phyloP scores from a whole-genome alignment of 2,113 vertebrate species.

The Hucho hucho region DNA sequence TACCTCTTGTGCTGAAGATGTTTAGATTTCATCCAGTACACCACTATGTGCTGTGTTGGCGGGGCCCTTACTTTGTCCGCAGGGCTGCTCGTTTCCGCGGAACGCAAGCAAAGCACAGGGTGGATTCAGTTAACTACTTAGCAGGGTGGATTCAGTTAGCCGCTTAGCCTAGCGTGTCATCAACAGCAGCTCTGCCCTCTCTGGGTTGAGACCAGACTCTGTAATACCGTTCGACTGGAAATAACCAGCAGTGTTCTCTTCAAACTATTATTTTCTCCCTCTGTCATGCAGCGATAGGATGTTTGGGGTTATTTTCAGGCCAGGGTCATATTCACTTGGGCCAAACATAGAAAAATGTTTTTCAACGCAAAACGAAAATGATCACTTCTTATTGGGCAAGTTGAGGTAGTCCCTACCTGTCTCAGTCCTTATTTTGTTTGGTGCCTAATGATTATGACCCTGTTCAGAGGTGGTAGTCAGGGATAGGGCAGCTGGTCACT shows the following conservation, averaged over 20 bases:
- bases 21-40: constrained; percentile 22
- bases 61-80: constrained; percentile 35
- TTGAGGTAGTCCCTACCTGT: too few species aligned
- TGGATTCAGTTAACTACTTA: constrained; percentile 35
- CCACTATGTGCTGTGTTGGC: constrained; percentile 2
- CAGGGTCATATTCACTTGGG: too few species aligned
- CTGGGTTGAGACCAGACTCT: constrained; percentile 11
- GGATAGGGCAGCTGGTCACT: constrained; percentile 36
- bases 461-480: constrained; percentile 20
- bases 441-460: background rate
- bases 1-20: constrained; percentile 30
- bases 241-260: constrained; percentile 19
- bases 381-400: too few species aligned
- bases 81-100: constrained; percentile 11
- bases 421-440: too few species aligned
- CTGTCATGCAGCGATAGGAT: constrained; percentile 40
- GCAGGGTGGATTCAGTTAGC: constrained; percentile 34
- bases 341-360: too few species aligned
- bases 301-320: constrained; percentile 46
- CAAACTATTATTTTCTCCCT: too few species aligned
- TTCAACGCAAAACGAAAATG: too few species aligned
- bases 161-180: constrained; percentile 37
- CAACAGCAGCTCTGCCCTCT: constrained; percentile 41
- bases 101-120: constrained; percentile 25
- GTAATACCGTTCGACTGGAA: constrained; percentile 32